These are phyloP conservation scores for Homalodisca vitripennis DNA, from an alignment of 1,140 invertebrate genomes.

Conservation along the genomic window DNA sequence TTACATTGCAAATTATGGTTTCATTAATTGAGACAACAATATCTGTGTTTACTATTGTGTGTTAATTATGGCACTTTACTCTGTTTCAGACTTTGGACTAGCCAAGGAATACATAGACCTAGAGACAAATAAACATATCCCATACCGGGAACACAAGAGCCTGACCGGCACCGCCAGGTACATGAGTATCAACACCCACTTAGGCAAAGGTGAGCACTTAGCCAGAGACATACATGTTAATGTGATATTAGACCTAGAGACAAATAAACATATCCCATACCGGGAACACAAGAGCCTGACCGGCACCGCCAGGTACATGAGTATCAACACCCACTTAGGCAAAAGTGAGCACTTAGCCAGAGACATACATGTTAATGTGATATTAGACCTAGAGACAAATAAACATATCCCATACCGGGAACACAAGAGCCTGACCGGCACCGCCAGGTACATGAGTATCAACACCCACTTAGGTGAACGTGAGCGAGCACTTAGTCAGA, in stretches of 20 bases:
- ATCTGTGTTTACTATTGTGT: too few relatives aligned
- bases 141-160: constrained; percentile 99
- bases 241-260: constrained; percentile 99
- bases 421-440: constrained; percentile 97
- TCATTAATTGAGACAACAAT: too few relatives aligned
- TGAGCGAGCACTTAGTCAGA: too few relatives aligned
- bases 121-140: constrained; percentile 99
- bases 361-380: too few relatives aligned
- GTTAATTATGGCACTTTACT: constrained; percentile 32
- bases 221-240: too few relatives aligned
- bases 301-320: constrained; percentile 98
- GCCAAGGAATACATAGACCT: constrained; percentile 99
- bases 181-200: constrained; percentile 99
- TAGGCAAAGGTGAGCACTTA: constrained; percentile 93
- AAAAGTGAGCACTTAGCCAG: constrained; percentile 88
- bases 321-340: constrained; percentile 99
- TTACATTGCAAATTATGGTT: too few relatives aligned
- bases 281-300: constrained; percentile 99
- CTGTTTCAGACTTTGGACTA: constrained; percentile 72
- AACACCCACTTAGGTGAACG: constrained; percentile 99
- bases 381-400: constrained; percentile 99
- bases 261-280: constrained; percentile 99
- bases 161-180: constrained; percentile 97
- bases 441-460: constrained; percentile 99
- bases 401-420: constrained; percentile 99